Evolutionary conservation across 2,797 vertebrate genomes (phyloP).

Genomic region (Argyrosomus regius): DNA sequence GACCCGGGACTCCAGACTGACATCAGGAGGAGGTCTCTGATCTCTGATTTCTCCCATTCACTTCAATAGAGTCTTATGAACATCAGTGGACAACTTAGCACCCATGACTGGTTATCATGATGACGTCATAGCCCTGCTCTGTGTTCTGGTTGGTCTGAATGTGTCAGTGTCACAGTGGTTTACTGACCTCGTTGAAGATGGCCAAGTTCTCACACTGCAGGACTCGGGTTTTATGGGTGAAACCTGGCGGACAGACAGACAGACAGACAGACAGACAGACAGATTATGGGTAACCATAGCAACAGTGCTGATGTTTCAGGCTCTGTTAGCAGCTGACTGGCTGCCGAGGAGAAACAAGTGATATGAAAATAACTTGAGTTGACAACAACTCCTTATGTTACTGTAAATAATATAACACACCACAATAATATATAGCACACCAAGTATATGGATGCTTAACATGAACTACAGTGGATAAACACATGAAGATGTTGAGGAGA

Average conservation of each 20-base stretch:
- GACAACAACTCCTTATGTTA: too few species aligned
- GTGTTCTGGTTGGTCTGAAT: constrained; percentile 11
- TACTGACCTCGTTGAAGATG: constrained; percentile 90
- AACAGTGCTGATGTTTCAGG: neutral
- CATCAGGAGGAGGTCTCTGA: neutral
- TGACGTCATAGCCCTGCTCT: neutral
- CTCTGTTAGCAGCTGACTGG: neutral
- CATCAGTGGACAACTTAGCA: neutral
- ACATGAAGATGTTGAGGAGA: too few species aligned
- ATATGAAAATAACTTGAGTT: neutral
- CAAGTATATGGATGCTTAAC: too few species aligned
- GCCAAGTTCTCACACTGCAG: constrained; percentile 87
- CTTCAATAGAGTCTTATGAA: neutral
- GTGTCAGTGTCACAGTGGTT: neutral
- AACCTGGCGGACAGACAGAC: constrained; percentile 77
- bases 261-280: constrained; percentile 13
- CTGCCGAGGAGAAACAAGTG: too few species aligned
- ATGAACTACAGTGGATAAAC: too few species aligned
- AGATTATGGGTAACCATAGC: constrained; percentile 3
- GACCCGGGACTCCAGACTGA: neutral
- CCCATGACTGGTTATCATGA: neutral
- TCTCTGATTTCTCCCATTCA: neutral
- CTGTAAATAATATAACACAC: too few species aligned
- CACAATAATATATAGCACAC: too few species aligned
- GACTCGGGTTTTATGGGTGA: constrained; percentile 92